phyloP scores from a whole-genome alignment of 2,797 vertebrate genomes.

The Emydoidea blandingii region DNA sequence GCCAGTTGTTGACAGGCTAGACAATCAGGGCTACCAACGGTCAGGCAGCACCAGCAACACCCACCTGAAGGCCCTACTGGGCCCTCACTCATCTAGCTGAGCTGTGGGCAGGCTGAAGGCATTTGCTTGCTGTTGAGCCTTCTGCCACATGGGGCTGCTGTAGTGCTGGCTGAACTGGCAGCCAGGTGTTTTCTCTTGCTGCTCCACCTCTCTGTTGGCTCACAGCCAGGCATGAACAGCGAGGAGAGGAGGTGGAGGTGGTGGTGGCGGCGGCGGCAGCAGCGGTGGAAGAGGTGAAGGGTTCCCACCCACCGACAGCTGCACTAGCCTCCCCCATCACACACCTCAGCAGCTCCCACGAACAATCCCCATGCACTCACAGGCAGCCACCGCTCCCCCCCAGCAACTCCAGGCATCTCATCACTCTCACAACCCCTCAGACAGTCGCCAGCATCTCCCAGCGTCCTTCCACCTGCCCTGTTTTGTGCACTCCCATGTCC shows the following conservation, averaged over 20 bases:
- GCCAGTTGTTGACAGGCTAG: neutral
- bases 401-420: neutral
- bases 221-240: neutral
- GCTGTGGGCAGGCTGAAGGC: accelerated
- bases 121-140: accelerated
- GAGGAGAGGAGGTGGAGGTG: neutral
- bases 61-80: neutral
- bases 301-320: neutral
- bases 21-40: neutral
- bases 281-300: neutral
- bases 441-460: neutral
- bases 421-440: neutral
- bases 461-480: neutral
- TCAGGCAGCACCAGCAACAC: neutral
- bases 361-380: no score
- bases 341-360: neutral
- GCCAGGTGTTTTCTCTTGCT: neutral
- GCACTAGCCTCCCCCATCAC: neutral
- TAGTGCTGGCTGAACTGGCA: neutral
- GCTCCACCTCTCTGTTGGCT: neutral
- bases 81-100: neutral
- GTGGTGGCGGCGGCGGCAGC: neutral
- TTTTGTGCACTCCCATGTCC: neutral
- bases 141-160: neutral
- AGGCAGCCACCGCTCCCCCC: neutral